Conservation (phyloP, 1,140 invertebrate species). For the Nebria ingens region DNA sequence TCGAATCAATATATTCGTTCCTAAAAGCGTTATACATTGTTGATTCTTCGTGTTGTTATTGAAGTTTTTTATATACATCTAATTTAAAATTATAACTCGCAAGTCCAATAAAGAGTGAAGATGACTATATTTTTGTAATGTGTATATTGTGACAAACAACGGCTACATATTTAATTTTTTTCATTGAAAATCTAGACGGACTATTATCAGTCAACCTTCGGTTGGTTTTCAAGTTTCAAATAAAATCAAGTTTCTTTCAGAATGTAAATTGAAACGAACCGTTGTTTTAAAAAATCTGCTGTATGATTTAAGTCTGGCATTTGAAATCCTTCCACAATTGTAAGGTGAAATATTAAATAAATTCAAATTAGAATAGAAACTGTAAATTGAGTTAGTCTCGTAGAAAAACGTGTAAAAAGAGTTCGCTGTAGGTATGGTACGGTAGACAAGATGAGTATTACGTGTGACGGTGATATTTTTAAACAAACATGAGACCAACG, state of each 20-base stretch:
- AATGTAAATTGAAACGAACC: not conserved
- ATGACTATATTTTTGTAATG: no score
- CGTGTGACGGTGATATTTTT: slow-evolving; percentile 6
- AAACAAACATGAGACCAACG: not conserved
- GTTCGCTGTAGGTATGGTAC: not conserved
- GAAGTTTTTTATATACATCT: no score
- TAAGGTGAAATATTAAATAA: not conserved
- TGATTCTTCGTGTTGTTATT: no score
- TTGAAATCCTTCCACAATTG: not conserved
- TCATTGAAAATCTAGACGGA: no score
- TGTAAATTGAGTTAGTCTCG: not conserved
- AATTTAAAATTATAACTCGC: no score
- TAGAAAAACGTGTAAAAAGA: not conserved
- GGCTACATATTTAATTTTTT: no score
- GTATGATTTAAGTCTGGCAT: not conserved
- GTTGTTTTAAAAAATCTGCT: not conserved
- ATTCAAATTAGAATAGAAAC: not conserved
- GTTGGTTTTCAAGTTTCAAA: no score
- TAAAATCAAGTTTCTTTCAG: not conserved
- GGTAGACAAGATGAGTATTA: not conserved
- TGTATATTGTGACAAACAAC: no score
- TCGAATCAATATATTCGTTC: no score
- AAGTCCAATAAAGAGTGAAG: no score
- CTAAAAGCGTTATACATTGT: no score
- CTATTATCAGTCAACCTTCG: no score